Base-by-base conservation (phyloP, 2,888 invertebrate species). In the Elysia crispata region DNA sequence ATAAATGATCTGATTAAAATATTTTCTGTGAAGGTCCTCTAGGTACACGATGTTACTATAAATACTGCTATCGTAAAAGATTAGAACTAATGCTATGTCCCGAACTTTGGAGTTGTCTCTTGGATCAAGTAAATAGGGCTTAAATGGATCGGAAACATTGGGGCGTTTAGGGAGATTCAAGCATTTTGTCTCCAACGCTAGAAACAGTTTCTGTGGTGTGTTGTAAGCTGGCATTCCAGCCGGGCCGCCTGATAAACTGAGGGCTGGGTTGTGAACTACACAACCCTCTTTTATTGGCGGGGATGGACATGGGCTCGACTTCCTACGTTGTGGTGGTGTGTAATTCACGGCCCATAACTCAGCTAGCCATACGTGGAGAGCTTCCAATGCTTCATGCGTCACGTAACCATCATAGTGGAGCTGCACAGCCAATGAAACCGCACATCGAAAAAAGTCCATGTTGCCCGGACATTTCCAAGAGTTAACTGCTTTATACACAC, bases 1-100 rank as follows among this genome's bases (percentile, higher is more conserved):
- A 33, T 77, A 77, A n/a, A 77, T 67, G 28, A 77, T 33, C 18
- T 50, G 18, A 13, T 54, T 30, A 18, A 77, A 77, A 41, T 69
- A 70, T 18, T 67, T 67, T 70, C 69, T 18, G 18, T 77, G 54
- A 67, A 77, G 33, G 30, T 69, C 70, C 33, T 77, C 69, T 1
- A 77, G 54, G 30, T 54, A 77, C 1, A 23, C 50, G 20, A 73
- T 54, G 54, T 73, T 73, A 25, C 23, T 11, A 31, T 54, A 73
- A 28, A 73, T 54, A 25, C 30, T 73, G 73, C 50, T 23, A 25
- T 73, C 57, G 30, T 30, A 73, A 20, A 73, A 73, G 20, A 73
- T 54, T 1, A 73, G n/a, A 18, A 73, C 73, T 54, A 73, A 25
- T 20, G 73, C 73, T 18, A 73, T 73, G 20, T 73, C 73, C 50